phyloP scores from a whole-genome alignment of 2,797 vertebrate species.

The Leptodactylus fallax region DNA sequence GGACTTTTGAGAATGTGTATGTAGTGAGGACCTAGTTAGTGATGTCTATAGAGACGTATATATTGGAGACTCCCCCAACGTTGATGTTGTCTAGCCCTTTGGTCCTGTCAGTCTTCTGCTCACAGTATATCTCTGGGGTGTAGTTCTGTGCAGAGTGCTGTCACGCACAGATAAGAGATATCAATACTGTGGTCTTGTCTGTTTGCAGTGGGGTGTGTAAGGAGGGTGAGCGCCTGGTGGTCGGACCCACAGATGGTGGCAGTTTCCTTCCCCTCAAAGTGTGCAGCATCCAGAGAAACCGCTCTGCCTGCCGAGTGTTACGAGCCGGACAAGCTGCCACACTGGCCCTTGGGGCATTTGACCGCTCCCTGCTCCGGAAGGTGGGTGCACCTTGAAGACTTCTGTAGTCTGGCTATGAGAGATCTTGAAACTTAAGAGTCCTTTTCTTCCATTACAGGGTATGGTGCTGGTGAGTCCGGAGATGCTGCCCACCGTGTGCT shows the following conservation, averaged over 20 bases:
- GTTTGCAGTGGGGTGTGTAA: constrained; percentile 91
- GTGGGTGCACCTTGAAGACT: constrained; percentile 70
- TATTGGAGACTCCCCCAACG: no score
- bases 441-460: constrained; percentile 77
- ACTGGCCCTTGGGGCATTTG: constrained; percentile 89
- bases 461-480: constrained; percentile 99
- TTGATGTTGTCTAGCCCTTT: no score
- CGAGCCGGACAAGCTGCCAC: constrained; percentile 96
- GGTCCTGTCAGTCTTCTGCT: background rate
- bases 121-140: background rate
- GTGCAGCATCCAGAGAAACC: constrained; percentile 96
- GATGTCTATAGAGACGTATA: no score
- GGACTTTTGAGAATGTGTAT: no score
- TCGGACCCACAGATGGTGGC: constrained; percentile 91
- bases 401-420: background rate
- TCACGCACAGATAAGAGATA: no score
- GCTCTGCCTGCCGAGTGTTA: constrained; percentile 92
- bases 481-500: constrained; percentile 98
- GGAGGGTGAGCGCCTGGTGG: constrained; percentile 93
- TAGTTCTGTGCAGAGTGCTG: background rate
- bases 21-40: no score
- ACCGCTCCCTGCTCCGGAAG: constrained; percentile 93
- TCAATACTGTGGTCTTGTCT: background rate
- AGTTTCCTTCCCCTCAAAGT: constrained; percentile 89
- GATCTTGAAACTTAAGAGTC: background rate